Conservation (phyloP, 2,888 invertebrate species). For the Caenorhabditis doughertyi region DNA sequence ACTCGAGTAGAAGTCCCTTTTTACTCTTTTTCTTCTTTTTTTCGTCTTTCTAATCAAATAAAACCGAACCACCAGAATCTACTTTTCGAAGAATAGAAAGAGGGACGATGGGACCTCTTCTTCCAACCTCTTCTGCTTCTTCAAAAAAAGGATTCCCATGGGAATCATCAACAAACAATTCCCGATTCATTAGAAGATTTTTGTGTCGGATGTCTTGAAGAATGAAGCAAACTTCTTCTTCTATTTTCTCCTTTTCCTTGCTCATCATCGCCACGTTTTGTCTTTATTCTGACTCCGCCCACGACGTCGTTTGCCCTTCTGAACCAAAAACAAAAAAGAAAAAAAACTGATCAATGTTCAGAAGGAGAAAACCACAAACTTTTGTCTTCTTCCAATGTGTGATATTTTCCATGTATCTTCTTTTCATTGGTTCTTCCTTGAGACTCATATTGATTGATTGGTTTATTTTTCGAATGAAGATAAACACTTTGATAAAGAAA, state of each 20-base stretch:
- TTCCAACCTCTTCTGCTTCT: background rate
- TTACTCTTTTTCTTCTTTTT: background rate
- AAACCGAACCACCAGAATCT: constrained; percentile 61
- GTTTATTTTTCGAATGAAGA: constrained; percentile 6
- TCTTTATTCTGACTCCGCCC: constrained; percentile 29
- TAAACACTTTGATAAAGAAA: background rate
- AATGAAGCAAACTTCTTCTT: constrained; percentile 15
- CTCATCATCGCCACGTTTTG: constrained; percentile 32
- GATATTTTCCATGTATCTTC: background rate
- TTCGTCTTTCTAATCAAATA: constrained; percentile 61
- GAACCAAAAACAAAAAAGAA: background rate
- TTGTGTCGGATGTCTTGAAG: constrained; percentile 10
- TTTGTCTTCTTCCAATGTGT: background rate
- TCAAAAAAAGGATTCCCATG: constrained; percentile 11
- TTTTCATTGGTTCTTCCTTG: background rate
- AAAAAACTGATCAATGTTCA: constrained; percentile 23
- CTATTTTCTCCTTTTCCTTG: background rate
- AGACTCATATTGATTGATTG: constrained; percentile 29
- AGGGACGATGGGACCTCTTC: background rate
- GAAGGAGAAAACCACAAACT: constrained; percentile 12
- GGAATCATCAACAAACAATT: constrained; percentile 62
- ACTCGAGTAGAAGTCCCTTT: too few relatives aligned
- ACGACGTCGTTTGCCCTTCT: constrained; percentile 6
- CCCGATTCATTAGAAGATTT: constrained; percentile 56
- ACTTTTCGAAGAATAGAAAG: constrained; percentile 33